These are phyloP conservation scores for Carcina quercana DNA, from an alignment of 2,888 invertebrate species.

Conservation along the genomic window DNA sequence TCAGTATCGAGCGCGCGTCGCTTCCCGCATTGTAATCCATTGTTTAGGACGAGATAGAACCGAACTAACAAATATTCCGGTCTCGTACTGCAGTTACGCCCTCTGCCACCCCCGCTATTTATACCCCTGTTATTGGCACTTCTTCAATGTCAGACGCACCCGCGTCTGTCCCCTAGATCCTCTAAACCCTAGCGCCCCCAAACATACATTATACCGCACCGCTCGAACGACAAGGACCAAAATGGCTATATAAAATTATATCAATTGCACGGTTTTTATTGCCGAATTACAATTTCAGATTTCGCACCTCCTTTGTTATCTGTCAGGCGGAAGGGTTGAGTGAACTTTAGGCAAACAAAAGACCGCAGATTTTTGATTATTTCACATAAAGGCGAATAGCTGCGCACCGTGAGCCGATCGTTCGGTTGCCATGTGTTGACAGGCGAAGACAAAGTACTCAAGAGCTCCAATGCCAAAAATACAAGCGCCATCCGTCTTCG, in stretches of 20 bases:
- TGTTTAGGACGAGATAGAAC: constrained; percentile 55
- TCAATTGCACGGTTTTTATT: constrained; percentile 64
- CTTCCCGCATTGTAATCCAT: constrained; percentile 69
- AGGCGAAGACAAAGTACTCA: too few species aligned
- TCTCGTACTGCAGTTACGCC: constrained; percentile 71
- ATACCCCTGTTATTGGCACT: constrained; percentile 75
- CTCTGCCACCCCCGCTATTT: constrained; percentile 66
- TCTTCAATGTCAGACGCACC: constrained; percentile 76
- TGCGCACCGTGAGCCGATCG: too few species aligned
- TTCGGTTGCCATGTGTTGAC: too few species aligned
- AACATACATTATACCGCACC: constrained; percentile 64
- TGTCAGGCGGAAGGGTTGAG: constrained; percentile 28
- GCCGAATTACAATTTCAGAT: constrained; percentile 58
- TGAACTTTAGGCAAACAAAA: constrained; percentile 1
- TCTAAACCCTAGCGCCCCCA: constrained; percentile 45
- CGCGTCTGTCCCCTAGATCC: constrained; percentile 59
- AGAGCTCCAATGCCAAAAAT: too few species aligned
- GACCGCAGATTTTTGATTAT: not conserved
- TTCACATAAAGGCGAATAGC: too few species aligned
- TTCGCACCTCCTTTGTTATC: constrained; percentile 44
- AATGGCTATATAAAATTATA: constrained; percentile 63
- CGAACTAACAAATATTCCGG: constrained; percentile 66
- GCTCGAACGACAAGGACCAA: constrained; percentile 56
- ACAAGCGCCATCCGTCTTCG: too few species aligned
- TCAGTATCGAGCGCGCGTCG: constrained; percentile 47